A percentile compares a stretch with the other conserved stretches of the same genome.
Conservation (phyloP, 2,113 vertebrate genomes). For the Cryptotis parvus region DNA sequence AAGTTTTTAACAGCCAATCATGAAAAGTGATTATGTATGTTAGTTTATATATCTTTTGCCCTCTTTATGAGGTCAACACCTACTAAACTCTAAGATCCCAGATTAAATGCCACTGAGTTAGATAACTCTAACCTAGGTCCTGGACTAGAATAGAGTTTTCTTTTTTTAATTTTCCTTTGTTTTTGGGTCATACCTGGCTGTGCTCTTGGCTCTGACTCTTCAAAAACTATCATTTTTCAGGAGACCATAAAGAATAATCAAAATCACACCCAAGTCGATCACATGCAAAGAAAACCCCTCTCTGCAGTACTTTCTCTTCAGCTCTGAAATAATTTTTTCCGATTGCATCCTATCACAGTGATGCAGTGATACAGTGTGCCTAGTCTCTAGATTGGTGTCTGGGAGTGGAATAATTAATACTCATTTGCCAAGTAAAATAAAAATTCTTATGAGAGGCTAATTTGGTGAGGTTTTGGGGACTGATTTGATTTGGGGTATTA, state of each 20-base stretch:
- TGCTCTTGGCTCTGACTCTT: too few species aligned
- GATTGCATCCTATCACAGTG: too few species aligned
- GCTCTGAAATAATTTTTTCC: too few species aligned
- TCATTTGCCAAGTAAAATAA: slow-evolving; percentile 6
- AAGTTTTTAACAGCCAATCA: slow-evolving; percentile 19
- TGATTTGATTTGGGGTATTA: not conserved
- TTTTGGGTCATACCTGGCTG: too few species aligned
- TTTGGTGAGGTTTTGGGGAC: not conserved
- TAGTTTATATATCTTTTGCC: not conserved
- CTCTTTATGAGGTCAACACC: not conserved
- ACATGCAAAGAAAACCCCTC: too few species aligned
- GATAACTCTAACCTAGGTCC: not conserved
- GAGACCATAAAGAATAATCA: too few species aligned
- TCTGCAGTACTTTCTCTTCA: too few species aligned
- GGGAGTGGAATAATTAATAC: slow-evolving; percentile 26
- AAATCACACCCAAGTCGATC: too few species aligned
- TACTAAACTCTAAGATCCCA: not conserved
- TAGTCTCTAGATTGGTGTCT: slow-evolving; percentile 3
- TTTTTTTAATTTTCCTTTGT: not conserved
- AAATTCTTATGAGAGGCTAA: not conserved
- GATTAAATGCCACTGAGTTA: slow-evolving; percentile 10
- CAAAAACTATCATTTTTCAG: too few species aligned
- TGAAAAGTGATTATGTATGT: not conserved
- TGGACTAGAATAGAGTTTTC: not conserved
- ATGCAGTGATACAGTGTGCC: too few species aligned